Percentiles rank a stretch among this genome's conserved stretches.
Evolutionary conservation across 2,888 invertebrate species (phyloP).

Genomic region (Heliconius hortense): DNA sequence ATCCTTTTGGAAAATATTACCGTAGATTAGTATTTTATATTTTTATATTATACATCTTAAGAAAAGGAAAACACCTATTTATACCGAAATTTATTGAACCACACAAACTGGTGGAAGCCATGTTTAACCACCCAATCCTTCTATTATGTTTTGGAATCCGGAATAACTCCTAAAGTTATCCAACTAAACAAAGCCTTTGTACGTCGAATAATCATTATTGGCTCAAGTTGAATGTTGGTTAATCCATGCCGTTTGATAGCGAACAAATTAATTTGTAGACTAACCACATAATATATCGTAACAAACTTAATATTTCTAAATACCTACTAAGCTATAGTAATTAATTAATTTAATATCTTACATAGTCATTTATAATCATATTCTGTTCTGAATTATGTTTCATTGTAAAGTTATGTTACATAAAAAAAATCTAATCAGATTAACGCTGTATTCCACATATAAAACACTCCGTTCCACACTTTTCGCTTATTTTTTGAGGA

Average conservation of each 20-base stretch:
- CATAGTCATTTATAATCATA: background rate
- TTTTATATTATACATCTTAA: too few species aligned
- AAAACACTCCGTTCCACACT: too few species aligned
- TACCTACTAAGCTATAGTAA: background rate
- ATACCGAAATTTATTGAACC: too few species aligned
- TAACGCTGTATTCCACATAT: too few species aligned
- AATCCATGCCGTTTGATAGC: constrained; percentile 17
- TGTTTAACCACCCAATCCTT: constrained; percentile 4
- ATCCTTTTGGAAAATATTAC: background rate
- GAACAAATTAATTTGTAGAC: background rate
- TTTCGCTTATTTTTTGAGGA: too few species aligned
- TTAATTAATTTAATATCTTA: background rate
- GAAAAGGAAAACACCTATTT: too few species aligned
- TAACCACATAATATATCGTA: background rate
- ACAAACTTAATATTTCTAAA: background rate
- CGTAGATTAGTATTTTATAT: background rate
- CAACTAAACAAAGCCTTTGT: constrained; percentile 13
- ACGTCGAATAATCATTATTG: constrained; percentile 21
- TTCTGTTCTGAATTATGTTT: too few species aligned
- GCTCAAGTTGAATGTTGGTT: background rate
- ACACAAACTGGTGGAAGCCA: background rate
- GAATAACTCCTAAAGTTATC: constrained; percentile 1
- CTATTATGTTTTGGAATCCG: constrained; percentile 4
- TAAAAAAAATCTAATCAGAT: too few species aligned
- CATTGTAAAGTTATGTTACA: too few species aligned